Evolutionary conservation across 2,113 vertebrate species (phyloP), one percentile per base, ranked within the genome.

Genomic region (Pangasianodon gigas): DNA sequence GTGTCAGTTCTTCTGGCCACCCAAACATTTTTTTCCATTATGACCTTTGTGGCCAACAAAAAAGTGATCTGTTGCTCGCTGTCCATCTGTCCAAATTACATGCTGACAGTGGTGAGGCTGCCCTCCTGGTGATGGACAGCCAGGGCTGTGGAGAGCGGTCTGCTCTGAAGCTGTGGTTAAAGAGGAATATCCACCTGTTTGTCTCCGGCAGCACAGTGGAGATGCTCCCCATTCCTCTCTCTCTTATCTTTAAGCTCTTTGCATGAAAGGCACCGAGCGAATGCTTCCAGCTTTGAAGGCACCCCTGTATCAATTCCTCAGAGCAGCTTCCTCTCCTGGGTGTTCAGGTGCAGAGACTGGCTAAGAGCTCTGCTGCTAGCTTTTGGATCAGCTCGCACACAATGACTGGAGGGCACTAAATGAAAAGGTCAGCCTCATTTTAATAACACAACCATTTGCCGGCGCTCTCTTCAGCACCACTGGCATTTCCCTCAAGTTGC

Each of bases 21-120:
- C 84, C 86, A 41, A 41, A 67, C 69, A 51, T 7, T 54, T 82
- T 46, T 86, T 87, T 65, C 88, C 85, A 79, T 92, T 94, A 91
- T 91, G 94, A 94, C 94, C 94, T 94, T 93, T 91, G 93, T 32
- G 89, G 11, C 91, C 92, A 90, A 93, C 92, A 87, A 89, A 93
- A 93, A 93, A 93, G 92, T 93, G 90, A 89, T 92, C 93, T 92
- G 84, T 91, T 67, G 44, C 83, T 91, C 84, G 81, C 91, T 90
- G 90, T 94, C 94, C 92, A 93, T 95, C 94, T 94, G 92, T 93
- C 93, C 92, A 92, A 94, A 95, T 95, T 94, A 94, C 93, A 94
- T 86, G 92, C 93, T 94, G 93, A 93, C 93, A 93, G 92, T 32
- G 88, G 85, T 77, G 82, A 89, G 85, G 89, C 91, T 92, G 91